Percentiles rank a stretch among this genome's conserved stretches.
These are phyloP conservation scores for Sebastes minor DNA, from an alignment of 2,797 vertebrate genomes.

Conservation along the genomic window DNA sequence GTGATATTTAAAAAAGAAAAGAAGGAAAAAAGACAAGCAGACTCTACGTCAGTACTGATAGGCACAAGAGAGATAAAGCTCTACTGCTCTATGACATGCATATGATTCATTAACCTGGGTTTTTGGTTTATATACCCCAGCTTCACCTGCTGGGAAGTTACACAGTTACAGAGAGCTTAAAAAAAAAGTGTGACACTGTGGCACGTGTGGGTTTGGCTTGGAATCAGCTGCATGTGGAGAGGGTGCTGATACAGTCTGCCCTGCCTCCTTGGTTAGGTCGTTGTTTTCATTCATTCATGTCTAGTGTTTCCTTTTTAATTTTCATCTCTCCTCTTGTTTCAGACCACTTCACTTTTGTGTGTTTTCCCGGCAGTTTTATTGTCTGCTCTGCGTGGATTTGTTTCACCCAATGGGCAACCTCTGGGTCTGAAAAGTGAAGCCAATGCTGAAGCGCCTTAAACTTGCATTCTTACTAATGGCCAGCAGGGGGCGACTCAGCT, in stretches of 20 bases:
- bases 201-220: not conserved
- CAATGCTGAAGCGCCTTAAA: no score
- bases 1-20: not conserved
- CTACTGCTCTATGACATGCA: not conserved
- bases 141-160: slow-evolving; percentile 13
- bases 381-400: not conserved
- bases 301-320: not conserved
- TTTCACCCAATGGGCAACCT: not conserved
- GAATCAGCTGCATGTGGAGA: not conserved
- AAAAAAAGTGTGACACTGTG: not conserved
- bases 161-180: not conserved
- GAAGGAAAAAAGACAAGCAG: not conserved
- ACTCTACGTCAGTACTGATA: not conserved
- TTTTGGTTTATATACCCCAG: not conserved
- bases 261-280: not conserved
- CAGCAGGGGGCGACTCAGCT: no score
- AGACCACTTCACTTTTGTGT: not conserved
- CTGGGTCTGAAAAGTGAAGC: no score
- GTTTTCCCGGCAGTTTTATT: not conserved
- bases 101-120: not conserved
- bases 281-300: not conserved
- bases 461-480: no score
- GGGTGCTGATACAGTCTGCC: not conserved
- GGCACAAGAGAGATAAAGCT: not conserved
- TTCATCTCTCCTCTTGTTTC: not conserved